phyloP scores from a whole-genome alignment of 2,113 vertebrate species.

The Daphoenositta chrysoptera region DNA sequence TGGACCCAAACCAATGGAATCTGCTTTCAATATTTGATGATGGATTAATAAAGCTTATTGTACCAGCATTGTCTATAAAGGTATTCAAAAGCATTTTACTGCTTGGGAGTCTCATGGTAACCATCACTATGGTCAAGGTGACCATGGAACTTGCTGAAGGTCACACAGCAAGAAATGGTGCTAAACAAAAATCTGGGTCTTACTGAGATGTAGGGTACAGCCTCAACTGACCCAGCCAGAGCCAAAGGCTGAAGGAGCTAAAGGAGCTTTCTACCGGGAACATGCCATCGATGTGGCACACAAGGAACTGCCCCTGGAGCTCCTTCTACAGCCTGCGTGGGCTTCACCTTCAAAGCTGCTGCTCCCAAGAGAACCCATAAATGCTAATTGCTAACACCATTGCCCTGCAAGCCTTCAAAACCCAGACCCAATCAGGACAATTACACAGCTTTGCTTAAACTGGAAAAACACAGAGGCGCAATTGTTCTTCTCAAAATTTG shows the following conservation, averaged over 20 bases:
- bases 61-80: neutral
- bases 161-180: neutral
- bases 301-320: neutral
- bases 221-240: neutral
- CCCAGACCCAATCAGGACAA: neutral
- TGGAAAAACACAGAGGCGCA: neutral
- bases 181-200: neutral
- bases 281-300: neutral
- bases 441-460: neutral
- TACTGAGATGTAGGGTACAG: neutral
- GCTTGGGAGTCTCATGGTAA: neutral
- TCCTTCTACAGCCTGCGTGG: neutral
- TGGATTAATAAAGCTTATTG: neutral
- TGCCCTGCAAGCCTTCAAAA: neutral
- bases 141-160: neutral
- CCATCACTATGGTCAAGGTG: neutral
- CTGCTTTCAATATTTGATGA: neutral
- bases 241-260: neutral
- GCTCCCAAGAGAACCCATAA: neutral
- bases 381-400: neutral
- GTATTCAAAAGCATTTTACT: neutral
- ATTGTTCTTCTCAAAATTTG: constrained; percentile 26
- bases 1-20: neutral
- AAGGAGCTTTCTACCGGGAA: neutral
- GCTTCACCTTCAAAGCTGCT: neutral